Evolutionary conservation across 1,140 invertebrate genomes (phyloP).

Genomic region (Aphelenchoides avenae): DNA sequence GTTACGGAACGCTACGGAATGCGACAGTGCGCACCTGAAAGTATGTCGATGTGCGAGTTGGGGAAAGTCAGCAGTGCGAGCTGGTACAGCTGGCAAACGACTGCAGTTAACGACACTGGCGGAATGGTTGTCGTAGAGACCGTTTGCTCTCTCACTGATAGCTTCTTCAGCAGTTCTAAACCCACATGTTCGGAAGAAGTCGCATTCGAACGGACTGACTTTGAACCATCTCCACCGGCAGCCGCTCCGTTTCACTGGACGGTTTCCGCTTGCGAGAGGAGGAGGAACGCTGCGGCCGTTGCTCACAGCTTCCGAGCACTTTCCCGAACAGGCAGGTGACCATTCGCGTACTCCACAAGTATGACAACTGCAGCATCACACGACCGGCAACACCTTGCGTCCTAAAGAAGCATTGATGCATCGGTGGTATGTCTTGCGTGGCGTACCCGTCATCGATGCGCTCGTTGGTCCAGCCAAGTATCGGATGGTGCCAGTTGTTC

Average conservation of each 20-base stretch:
- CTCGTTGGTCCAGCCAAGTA: constrained; percentile 92
- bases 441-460: constrained; percentile 68
- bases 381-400: constrained; percentile 75
- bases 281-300: not conserved
- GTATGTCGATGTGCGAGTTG: constrained; percentile 84
- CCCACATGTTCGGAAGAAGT: not conserved
- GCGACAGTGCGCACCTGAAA: constrained; percentile 70
- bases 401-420: constrained; percentile 60
- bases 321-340: constrained; percentile 64
- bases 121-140: constrained; percentile 60
- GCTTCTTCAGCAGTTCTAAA: constrained; percentile 38
- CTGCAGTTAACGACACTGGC: constrained; percentile 73
- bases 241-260: constrained; percentile 7
- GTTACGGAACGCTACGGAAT: constrained; percentile 1
- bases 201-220: constrained; percentile 26
- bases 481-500: constrained; percentile 91
- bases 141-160: constrained; percentile 13
- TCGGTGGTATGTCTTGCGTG: not conserved
- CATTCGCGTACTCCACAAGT: constrained; percentile 75
- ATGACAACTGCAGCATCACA: constrained; percentile 75
- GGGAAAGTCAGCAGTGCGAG: constrained; percentile 80
- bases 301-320: constrained; percentile 36
- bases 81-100: constrained; percentile 85
- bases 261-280: not conserved
- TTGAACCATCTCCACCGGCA: constrained; percentile 32